Conservation (phyloP, 2,797 vertebrate genomes). For the Aselliscus stoliczkanus region DNA sequence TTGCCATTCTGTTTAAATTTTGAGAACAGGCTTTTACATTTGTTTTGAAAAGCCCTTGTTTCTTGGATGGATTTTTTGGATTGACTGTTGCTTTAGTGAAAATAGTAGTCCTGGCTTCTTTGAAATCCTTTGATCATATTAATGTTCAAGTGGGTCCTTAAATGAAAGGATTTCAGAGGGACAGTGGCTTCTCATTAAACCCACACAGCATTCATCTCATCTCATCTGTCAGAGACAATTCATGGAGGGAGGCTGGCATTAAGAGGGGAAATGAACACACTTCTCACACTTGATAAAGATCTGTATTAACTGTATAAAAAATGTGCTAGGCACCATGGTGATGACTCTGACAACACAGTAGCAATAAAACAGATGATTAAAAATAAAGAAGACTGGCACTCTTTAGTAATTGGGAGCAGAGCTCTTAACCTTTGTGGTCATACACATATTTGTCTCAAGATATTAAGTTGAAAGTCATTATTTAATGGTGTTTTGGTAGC, state of each 20-base stretch:
- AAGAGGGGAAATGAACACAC: conserved; percentile 48
- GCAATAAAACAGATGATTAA: conserved; percentile 62
- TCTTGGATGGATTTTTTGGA: conserved; percentile 12
- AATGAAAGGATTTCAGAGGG: conserved; percentile 52
- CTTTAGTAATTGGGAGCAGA: conserved; percentile 46
- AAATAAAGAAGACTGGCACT: conserved; percentile 25
- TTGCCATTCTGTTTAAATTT: conserved; percentile 30
- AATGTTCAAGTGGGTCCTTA: conserved; percentile 28
- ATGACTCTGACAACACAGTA: conserved; percentile 40
- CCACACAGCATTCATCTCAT: neutral
- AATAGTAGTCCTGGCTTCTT: conserved; percentile 22
- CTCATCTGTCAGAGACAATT: conserved; percentile 17
- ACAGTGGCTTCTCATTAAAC: conserved; percentile 54
- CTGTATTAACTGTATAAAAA: conserved; percentile 51
- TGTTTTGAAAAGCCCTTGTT: conserved; percentile 47
- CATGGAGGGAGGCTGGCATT: conserved; percentile 12
- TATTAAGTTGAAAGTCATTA: conserved; percentile 40
- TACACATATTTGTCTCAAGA: conserved; percentile 24
- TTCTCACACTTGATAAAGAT: conserved; percentile 56
- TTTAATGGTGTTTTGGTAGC: conserved; percentile 27
- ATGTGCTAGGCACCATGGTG: neutral
- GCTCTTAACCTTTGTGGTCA: conserved; percentile 61
- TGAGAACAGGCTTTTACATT: conserved; percentile 11
- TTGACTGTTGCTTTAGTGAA: neutral
- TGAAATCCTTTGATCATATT: conserved; percentile 61